Base-by-base conservation (phyloP, 1,140 invertebrate genomes). In the Hyphantria cunea region DNA sequence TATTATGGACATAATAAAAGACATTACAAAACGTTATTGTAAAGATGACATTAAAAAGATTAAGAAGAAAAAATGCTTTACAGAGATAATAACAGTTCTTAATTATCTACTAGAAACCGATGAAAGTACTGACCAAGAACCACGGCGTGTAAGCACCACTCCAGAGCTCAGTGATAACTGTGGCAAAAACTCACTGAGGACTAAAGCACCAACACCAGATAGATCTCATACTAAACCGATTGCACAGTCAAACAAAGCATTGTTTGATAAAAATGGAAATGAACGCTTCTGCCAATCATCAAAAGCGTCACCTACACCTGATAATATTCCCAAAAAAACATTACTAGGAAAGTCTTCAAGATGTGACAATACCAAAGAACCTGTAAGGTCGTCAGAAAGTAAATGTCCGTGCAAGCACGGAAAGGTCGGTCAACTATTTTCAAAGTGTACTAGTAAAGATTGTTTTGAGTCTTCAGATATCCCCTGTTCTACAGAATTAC, bases 31-130 rank as follows among this genome's bases (percentile, higher is more conserved):
- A 50, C 78, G 82, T 2, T 90, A 89, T 70, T 79, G 82, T 5
- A 90, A 90, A 72, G 78, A 74, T 39, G 79, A 82, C 44, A 55
- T 77, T 15, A 74, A 79, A 47, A 84, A 82, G 37, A 68, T 50
- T 12, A 86, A 79, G 65, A 74, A 77, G 13, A 90, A 89, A 51
- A 90, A 89, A 68, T 86, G 84, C 64, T 89, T 84, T 42, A 80
- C 82, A 49, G 87, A 90, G 67, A 85, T 90, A 14, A 75, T 90
- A 31, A 76, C 72, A 31, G 70, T 86, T 56, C 64, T 90, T 11
- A 87, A 82, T 54, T 89, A 89, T 68, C 70, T 90, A 14, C 66
- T 90, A 44, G 84, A 89, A 56, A 90, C 87, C 25, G 84, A 87
- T 25, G 86, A 90, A 6, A 79, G 67, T 56, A 76, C 70, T 10